These are phyloP conservation scores for Leptoteleia sp. DNA, from an alignment of 1,140 invertebrate genomes.

Conservation along the genomic window DNA sequence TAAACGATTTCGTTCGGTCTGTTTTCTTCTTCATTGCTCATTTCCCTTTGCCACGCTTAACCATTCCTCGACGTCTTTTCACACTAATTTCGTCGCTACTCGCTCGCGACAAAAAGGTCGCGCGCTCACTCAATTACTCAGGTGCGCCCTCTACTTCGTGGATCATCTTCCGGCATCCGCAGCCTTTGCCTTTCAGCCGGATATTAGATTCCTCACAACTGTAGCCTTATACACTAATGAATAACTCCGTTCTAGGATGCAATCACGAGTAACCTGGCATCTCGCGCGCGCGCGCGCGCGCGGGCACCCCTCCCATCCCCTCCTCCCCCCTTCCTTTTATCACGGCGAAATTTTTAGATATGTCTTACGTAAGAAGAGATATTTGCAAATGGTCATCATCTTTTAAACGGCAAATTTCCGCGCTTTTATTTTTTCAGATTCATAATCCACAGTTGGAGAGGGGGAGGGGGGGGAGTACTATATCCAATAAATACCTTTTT, in stretches of 20 bases:
- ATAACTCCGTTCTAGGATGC: constrained; percentile 42
- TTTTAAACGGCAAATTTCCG: no score
- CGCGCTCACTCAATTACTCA: constrained; percentile 54
- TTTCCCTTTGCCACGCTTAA: constrained; percentile 53
- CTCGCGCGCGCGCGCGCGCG: no score
- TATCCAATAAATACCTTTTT: no score
- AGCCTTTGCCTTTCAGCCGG: constrained; percentile 45
- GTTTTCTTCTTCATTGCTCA: constrained; percentile 54
- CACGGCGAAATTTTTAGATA: no score
- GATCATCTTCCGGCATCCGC: constrained; percentile 53
- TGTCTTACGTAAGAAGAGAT: no score
- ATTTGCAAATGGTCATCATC: no score
- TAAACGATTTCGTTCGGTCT: constrained; percentile 7
- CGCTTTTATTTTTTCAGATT: no score
- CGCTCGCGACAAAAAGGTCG: constrained; percentile 50
- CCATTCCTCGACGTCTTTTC: constrained; percentile 18
- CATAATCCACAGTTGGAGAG: no score
- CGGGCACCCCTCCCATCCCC: no score
- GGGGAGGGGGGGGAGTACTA: no score
- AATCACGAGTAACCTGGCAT: constrained; percentile 44
- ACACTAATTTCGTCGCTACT: constrained; percentile 29
- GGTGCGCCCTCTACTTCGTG: constrained; percentile 30
- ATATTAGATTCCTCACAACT: constrained; percentile 65
- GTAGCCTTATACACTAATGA: constrained; percentile 57
- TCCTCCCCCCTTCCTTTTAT: no score